Evolutionary conservation across 2,113 vertebrate species (phyloP).

Genomic region (Nothocercus julius): DNA sequence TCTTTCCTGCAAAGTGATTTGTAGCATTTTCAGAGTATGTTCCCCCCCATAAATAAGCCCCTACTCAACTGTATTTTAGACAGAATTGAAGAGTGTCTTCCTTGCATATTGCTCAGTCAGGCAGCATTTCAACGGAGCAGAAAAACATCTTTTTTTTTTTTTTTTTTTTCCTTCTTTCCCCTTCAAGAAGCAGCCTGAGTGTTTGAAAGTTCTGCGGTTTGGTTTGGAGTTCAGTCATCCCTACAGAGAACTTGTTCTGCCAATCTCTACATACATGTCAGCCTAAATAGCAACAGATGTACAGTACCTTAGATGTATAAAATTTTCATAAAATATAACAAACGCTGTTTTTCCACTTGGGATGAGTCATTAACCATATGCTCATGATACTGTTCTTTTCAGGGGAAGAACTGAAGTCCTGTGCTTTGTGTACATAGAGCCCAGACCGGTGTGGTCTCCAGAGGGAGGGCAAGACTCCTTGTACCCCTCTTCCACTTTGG

Average conservation of each 20-base stretch:
- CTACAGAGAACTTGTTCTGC: slow-evolving; percentile 81
- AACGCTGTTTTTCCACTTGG: slow-evolving; percentile 82
- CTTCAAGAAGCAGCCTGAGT: slow-evolving; percentile 75
- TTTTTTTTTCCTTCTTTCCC: slow-evolving; percentile 62
- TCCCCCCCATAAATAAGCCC: slow-evolving; percentile 17
- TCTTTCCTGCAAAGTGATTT: neutral
- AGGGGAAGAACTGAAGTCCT: slow-evolving; percentile 60
- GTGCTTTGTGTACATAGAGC: slow-evolving; percentile 46
- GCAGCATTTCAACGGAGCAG: slow-evolving; percentile 75
- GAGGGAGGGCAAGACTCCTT: neutral
- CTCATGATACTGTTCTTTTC: slow-evolving; percentile 72
- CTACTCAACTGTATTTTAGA: neutral
- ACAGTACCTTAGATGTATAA: slow-evolving; percentile 80
- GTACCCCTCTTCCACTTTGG: neutral
- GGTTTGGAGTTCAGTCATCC: slow-evolving; percentile 83
- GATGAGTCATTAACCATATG: slow-evolving; percentile 85
- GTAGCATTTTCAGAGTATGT: neutral
- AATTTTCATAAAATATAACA: slow-evolving; percentile 81
- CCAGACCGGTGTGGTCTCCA: neutral
- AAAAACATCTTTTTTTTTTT: slow-evolving; percentile 42
- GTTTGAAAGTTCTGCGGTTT: slow-evolving; percentile 83
- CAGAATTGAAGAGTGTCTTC: slow-evolving; percentile 47
- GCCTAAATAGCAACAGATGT: slow-evolving; percentile 86
- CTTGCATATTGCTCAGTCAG: slow-evolving; percentile 67
- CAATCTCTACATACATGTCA: slow-evolving; percentile 86